These are phyloP conservation scores for Maniola jurtina DNA, from an alignment of 1,140 invertebrate species.

Conservation along the genomic window DNA sequence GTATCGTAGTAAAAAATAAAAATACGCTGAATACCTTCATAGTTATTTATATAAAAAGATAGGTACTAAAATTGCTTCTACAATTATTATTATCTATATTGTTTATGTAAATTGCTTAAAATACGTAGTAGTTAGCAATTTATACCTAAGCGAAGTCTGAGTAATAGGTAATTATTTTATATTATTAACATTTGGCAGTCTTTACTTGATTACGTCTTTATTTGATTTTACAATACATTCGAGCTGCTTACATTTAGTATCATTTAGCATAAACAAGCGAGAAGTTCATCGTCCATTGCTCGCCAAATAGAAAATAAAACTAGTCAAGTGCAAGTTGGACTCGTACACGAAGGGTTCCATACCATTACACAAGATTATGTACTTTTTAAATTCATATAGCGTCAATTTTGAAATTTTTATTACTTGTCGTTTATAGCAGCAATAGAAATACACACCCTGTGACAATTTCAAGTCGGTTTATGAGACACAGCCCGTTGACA, in stretches of 20 bases:
- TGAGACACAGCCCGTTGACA: no score
- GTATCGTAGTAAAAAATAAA: no score
- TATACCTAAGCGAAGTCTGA: slow-evolving; percentile 1
- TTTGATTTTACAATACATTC: slow-evolving; percentile 22
- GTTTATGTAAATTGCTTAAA: neutral
- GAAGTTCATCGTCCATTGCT: neutral
- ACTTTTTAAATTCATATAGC: no score
- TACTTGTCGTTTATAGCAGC: no score
- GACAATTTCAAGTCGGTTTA: no score
- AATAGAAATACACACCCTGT: no score
- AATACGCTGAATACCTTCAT: neutral
- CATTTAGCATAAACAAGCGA: neutral
- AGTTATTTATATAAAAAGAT: neutral
- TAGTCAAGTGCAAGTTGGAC: no score
- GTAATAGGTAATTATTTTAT: no score
- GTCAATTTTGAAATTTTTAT: no score
- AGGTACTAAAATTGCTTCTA: neutral
- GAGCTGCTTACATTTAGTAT: slow-evolving; percentile 9
- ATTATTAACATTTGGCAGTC: slow-evolving; percentile 14
- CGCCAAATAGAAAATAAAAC: no score
- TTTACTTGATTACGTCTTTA: slow-evolving; percentile 20
- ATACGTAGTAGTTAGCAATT: neutral
- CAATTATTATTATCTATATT: neutral
- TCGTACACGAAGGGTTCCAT: no score
- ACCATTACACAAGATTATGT: no score